These are phyloP conservation scores for Amitus sp. DNA, from an alignment of 2,888 invertebrate genomes.

Conservation along the genomic window DNA sequence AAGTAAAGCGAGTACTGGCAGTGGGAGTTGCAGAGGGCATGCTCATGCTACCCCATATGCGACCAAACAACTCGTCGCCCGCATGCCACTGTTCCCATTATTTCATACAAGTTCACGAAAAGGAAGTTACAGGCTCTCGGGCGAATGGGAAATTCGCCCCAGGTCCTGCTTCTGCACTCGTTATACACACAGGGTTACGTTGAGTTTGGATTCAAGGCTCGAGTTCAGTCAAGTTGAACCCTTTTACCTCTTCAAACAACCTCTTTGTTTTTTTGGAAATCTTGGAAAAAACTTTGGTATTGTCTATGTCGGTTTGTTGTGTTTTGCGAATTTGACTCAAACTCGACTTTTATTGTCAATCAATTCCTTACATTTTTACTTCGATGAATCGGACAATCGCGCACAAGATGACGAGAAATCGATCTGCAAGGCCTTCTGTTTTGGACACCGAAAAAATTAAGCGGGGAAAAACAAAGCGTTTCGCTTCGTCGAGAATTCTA, in stretches of 20 bases:
- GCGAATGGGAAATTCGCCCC: background rate
- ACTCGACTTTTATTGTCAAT: no score
- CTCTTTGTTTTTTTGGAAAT: no score
- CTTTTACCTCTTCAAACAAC: no score
- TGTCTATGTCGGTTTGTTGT: no score
- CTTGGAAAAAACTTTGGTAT: no score
- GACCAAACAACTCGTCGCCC: conserved; percentile 18
- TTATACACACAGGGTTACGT: background rate
- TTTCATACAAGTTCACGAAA: conserved; percentile 1
- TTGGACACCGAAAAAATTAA: conserved; percentile 14
- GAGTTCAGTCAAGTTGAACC: no score
- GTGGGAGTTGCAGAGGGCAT: no score
- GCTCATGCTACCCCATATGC: conserved; percentile 38
- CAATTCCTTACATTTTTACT: no score
- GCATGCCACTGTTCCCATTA: background rate
- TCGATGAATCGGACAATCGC: no score
- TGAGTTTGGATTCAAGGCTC: background rate
- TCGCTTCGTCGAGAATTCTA: conserved; percentile 13
- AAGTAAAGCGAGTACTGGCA: conserved; percentile 31
- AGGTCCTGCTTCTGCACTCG: background rate
- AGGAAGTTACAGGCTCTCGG: conserved; percentile 2
- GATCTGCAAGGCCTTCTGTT: no score
- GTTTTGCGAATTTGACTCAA: no score
- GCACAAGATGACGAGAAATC: no score
- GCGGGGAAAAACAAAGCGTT: conserved; percentile 5